A percentile compares a stretch with the other conserved stretches of the same genome.
Evolutionary conservation across 2,888 invertebrate species (phyloP).

Genomic region (Sthenelais limicola): DNA sequence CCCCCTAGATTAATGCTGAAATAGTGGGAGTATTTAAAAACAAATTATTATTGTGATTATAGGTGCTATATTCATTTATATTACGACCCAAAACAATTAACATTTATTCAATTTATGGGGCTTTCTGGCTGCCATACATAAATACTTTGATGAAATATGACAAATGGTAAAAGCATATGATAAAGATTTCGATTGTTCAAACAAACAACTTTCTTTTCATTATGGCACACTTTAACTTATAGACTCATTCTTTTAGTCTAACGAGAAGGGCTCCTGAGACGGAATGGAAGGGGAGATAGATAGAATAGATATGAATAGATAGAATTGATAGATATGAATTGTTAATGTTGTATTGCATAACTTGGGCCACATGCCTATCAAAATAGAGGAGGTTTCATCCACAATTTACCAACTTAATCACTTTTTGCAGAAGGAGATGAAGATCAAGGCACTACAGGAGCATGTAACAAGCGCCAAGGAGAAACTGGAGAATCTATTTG

Average conservation of each 20-base stretch:
- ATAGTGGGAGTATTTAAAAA: no score
- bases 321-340: neutral
- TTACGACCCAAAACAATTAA: no score
- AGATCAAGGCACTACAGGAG: conserved; percentile 56
- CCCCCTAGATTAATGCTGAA: no score
- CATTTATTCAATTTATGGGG: no score
- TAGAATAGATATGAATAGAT: neutral
- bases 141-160: no score
- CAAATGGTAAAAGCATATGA: no score
- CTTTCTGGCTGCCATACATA: no score
- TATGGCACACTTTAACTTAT: neutral
- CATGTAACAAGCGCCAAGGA: conserved; percentile 57
- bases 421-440: conserved; percentile 58
- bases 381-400: neutral
- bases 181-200: no score
- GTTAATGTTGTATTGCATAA: conserved; percentile 1
- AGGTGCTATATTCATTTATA: no score
- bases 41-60: no score
- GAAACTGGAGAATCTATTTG: conserved; percentile 54
- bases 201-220: neutral
- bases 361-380: neutral
- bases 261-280: neutral
- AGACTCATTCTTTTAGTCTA: neutral
- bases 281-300: neutral
- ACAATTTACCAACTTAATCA: neutral